phyloP scores from a whole-genome alignment of 2,888 invertebrate species.

The Linnaemya tessellans region DNA sequence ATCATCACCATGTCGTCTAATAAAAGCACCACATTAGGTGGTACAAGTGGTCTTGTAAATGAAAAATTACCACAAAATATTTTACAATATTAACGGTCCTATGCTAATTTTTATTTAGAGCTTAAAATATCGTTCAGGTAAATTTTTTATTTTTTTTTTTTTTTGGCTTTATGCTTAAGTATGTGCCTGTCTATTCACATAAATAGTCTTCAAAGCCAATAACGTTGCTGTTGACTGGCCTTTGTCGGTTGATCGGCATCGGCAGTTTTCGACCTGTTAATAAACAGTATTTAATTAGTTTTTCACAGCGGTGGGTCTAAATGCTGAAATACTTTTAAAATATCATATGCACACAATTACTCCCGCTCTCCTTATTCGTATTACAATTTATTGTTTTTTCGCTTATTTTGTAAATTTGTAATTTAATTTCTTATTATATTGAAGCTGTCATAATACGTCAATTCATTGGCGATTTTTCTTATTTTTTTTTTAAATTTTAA shows the following conservation, averaged over 20 bases:
- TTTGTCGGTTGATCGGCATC: slow-evolving; percentile 48
- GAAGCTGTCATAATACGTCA: neutral
- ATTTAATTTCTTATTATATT: neutral
- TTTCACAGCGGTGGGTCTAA: slow-evolving; percentile 77
- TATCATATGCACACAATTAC: slow-evolving; percentile 5
- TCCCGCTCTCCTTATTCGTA: slow-evolving; percentile 13
- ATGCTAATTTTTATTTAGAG: slow-evolving; percentile 74
- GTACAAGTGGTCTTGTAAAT: slow-evolving; percentile 74
- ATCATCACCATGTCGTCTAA: slow-evolving; percentile 8
- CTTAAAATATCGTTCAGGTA: slow-evolving; percentile 22
- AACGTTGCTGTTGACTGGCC: slow-evolving; percentile 42
- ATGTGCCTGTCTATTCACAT: slow-evolving; percentile 51
- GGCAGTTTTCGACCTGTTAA: slow-evolving; percentile 72
- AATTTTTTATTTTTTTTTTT: neutral
- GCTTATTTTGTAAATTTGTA: neutral
- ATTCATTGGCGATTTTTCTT: neutral
- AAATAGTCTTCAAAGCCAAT: slow-evolving; percentile 35
- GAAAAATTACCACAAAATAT: slow-evolving; percentile 76
- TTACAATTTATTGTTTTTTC: neutral
- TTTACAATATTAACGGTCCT: slow-evolving; percentile 73
- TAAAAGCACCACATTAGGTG: slow-evolving; percentile 39
- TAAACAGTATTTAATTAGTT: slow-evolving; percentile 78
- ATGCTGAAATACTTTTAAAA: neutral
- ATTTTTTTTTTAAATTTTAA: too few species aligned
- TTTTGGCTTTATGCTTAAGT: slow-evolving; percentile 30